Evolutionary conservation across 2,888 invertebrate species (phyloP), one percentile per base, ranked within the genome.

Genomic region (Melanotus villosus): DNA sequence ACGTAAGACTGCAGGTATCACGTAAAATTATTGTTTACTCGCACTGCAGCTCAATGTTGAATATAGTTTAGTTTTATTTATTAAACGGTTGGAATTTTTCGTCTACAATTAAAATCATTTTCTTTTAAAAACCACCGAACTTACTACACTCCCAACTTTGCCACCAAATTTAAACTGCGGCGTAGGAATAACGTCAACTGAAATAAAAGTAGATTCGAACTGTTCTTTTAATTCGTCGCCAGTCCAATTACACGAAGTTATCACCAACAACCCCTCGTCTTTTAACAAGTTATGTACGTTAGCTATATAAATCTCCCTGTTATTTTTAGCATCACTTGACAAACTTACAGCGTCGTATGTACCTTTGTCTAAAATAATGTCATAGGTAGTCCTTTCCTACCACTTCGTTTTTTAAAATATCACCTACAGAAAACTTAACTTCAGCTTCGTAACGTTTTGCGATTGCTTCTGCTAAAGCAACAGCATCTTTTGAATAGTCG

Each of bases 191-290:
- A 90, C 87, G 18, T 88, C 87, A 54, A 88, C 83, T 4, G 91
- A 80, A 6, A 85, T 80, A 81, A 96, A 91, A 79, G 88, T 90
- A 45, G 86, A 85, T 1, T 86, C 82, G 80, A 97, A 96, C 74
- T 95, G 93, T 1, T 86, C 80, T 2, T 89, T 77, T 23, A 98
- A 82, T 83, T 98, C 98, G 0, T 90, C 88, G 75, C 93, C 90
- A 0, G 98, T 98, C 96, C 98, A 99, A 83, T 99, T 99, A 84
- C 98, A 99, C 0, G 97, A 97, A 0, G 97, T 95, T 69, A 99
- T 90, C 4, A 97, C 85, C 72, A 97, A 92, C 32, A 91, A 81
- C 47, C 96, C 94, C 68, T 88, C 82, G 0, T 87, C 82, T 2
- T 84, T 81, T 26, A 95, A 80, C 75, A 94, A 85, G 0, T 87